Conservation (phyloP, 2,797 vertebrate genomes). For the Meriones psammophilus region DNA sequence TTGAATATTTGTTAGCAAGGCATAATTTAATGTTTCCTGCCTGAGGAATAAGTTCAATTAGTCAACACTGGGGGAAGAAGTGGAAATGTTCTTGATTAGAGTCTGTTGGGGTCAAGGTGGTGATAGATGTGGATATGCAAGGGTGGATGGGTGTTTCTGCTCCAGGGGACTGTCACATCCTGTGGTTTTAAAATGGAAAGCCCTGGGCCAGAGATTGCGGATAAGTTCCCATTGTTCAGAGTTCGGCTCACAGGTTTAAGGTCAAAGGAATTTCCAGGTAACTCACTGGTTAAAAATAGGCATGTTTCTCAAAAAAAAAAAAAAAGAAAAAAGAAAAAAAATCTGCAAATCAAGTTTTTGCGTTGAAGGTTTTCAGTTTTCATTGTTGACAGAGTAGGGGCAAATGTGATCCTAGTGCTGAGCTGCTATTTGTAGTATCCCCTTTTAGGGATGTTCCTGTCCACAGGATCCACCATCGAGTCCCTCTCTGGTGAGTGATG, state of each 20-base stretch:
- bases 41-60: not conserved
- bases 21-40: not conserved
- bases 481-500: not conserved
- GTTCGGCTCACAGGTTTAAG: slow-evolving; percentile 27
- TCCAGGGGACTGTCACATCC: slow-evolving; percentile 7
- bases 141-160: not conserved
- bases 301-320: not conserved
- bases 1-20: not conserved
- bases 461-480: not conserved
- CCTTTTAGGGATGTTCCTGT: not conserved
- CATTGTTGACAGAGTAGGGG: not conserved
- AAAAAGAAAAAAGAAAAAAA: not conserved
- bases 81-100: slow-evolving; percentile 4
- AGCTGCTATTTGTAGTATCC: not conserved
- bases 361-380: slow-evolving; percentile 34
- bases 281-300: slow-evolving; percentile 36
- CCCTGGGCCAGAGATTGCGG: slow-evolving; percentile 57
- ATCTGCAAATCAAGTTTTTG: slow-evolving; percentile 41
- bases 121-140: slow-evolving; percentile 11
- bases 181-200: slow-evolving; percentile 61
- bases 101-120: not conserved
- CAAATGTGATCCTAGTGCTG: not conserved
- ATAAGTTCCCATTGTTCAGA: slow-evolving; percentile 45
- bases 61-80: not conserved
- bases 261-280: slow-evolving; percentile 64